phyloP scores from a whole-genome alignment of 2,888 invertebrate genomes.

The Scaptomyza cyrtandrae region DNA sequence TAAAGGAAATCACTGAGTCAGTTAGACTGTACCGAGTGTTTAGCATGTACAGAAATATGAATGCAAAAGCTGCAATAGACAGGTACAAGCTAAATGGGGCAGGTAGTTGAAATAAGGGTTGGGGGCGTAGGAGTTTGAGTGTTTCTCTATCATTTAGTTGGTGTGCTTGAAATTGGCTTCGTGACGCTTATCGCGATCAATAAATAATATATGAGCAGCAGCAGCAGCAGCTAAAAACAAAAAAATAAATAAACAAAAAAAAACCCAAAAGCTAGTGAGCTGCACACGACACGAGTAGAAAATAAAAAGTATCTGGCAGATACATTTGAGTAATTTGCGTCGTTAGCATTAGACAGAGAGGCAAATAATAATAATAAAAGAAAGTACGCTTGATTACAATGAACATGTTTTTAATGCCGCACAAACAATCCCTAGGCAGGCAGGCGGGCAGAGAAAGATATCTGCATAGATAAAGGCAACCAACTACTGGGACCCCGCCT shows the following conservation, averaged over 20 bases:
- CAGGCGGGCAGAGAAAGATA: conserved; percentile 70
- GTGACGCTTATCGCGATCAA: conserved; percentile 84
- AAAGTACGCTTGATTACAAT: conserved; percentile 80
- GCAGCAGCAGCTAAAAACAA: conserved; percentile 25
- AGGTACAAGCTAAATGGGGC: conserved; percentile 3
- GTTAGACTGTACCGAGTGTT: conserved; percentile 43
- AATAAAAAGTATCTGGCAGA: conserved; percentile 77
- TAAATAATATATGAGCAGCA: conserved; percentile 82
- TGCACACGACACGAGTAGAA: conserved; percentile 59
- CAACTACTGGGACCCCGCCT: conserved; percentile 22
- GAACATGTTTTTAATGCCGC: conserved; percentile 77
- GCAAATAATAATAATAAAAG: conserved; percentile 79
- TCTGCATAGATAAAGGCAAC: conserved; percentile 75
- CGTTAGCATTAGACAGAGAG: conserved; percentile 65
- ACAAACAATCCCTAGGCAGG: conserved; percentile 26
- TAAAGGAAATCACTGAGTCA: conserved; percentile 42
- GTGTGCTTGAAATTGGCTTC: conserved; percentile 80
- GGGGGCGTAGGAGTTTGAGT: conserved; percentile 22
- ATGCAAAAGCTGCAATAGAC: conserved; percentile 29
- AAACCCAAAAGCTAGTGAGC: background rate
- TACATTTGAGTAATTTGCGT: conserved; percentile 82
- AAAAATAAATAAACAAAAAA: background rate
- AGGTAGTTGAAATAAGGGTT: background rate
- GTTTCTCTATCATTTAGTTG: conserved; percentile 67
- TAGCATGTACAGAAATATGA: conserved; percentile 1